Evolutionary conservation across 2,113 vertebrate species (phyloP), one percentile per base, ranked within the genome.

Genomic region (Sapayoa aenigma): DNA sequence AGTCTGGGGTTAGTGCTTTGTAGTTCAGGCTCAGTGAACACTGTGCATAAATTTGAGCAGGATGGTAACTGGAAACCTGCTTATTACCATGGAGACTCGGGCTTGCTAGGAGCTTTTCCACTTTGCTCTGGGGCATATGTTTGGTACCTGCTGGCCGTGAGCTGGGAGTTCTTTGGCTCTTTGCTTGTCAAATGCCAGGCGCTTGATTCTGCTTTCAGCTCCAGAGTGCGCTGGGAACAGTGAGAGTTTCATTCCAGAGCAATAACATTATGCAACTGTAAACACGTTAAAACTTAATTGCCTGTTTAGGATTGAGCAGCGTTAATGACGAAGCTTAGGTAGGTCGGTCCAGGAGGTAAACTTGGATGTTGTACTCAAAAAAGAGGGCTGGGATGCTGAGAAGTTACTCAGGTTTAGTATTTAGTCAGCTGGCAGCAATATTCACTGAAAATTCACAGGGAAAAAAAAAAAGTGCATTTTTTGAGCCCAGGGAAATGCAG

Each of bases 231-330:
- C 77, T 89, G 82, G 74, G 65, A 96, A 72, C 44, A 56, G 39
- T 0, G 4, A 86, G 17, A 66, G 74, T 95, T 96, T 89, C 74
- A 66, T 95, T 94, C 90, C 90, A 87, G 87, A 93, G 89, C 90
- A 94, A 42, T 91, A 78, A 60, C 75, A 82, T 94, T 96, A 91
- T 94, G 87, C 75, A 91, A 87, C 90, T 93, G 53, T 91, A 96
- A 94, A 82, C 44, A 68, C 25, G 59, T 91, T 87, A 79, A 60
- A 93, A 79, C 56, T 89, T 91, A 94, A 96, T 96, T 96, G 82
- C 81, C 46, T 72, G 39, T 82, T 96, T 85, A 91, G 92, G 53
- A 76, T 82, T 55, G 92, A 87, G 62, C 87, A 31, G 84, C 4
- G 22, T 72, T 94, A 68, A 84, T 89, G 92, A 84, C 47, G 46